Conservation (phyloP, 2,797 vertebrate species). For the Lutjanus campechanus region DNA sequence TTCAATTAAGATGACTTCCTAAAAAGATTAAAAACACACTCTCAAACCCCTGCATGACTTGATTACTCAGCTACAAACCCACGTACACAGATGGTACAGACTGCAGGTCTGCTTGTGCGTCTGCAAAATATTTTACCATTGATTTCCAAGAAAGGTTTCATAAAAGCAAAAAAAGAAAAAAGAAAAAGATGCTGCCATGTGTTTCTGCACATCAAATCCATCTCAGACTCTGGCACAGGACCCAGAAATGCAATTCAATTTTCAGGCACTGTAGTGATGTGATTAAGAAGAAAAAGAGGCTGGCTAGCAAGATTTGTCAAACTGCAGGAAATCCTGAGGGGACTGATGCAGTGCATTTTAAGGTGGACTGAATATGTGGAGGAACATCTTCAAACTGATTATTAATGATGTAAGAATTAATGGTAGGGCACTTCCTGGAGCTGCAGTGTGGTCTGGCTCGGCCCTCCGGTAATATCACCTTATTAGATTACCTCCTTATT, state of each 20-base stretch:
- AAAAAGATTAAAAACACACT: constrained; percentile 37
- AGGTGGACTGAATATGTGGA: constrained; percentile 30
- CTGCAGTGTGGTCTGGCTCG: neutral
- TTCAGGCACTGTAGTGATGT: constrained; percentile 58
- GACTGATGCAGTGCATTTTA: constrained; percentile 27
- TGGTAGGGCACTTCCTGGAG: neutral
- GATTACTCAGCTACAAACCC: constrained; percentile 22
- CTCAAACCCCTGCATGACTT: neutral
- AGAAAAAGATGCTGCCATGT: constrained; percentile 28
- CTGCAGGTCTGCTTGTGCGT: neutral
- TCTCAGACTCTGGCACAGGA: constrained; percentile 57
- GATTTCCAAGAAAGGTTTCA: constrained; percentile 56
- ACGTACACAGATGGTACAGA: neutral
- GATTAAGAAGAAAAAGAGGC: constrained; percentile 43
- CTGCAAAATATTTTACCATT: constrained; percentile 59
- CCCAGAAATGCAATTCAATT: constrained; percentile 55
- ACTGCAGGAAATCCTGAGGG: constrained; percentile 30
- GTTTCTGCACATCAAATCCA: constrained; percentile 57
- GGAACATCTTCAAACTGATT: constrained; percentile 17
- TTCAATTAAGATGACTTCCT: constrained; percentile 33
- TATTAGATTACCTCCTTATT: constrained; percentile 22
- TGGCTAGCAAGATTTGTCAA: constrained; percentile 39
- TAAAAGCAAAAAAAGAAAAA: neutral
- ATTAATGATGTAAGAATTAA: constrained; percentile 26
- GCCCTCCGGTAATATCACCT: neutral